Conservation (phyloP, 2,113 vertebrate species). For the Protomyctophum bolini region DNA sequence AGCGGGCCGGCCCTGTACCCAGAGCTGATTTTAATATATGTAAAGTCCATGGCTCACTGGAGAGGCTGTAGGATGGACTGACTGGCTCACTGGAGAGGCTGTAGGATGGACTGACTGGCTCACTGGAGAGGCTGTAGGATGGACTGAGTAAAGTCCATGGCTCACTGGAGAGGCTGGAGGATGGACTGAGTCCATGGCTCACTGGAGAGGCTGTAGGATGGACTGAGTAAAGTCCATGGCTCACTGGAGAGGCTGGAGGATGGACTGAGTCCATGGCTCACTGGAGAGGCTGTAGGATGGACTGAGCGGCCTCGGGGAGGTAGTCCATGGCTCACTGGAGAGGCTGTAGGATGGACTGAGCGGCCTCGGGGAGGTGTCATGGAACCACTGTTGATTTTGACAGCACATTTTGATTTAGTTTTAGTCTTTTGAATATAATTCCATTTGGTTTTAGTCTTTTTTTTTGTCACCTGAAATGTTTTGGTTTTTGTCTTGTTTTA, state of each 20-base stretch:
- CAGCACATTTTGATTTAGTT: no score
- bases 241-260: slow-evolving; percentile 63
- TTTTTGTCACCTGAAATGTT: no score
- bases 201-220: slow-evolving; percentile 65
- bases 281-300: slow-evolving; percentile 66
- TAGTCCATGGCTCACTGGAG: slow-evolving; percentile 74
- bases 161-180: slow-evolving; percentile 62
- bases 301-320: slow-evolving; percentile 72
- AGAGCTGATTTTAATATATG: slow-evolving; percentile 77
- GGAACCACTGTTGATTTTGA: slow-evolving; percentile 4
- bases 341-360: slow-evolving; percentile 69
- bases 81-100: no score
- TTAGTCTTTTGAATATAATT: no score
- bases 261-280: no score
- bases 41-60: slow-evolving; percentile 75
- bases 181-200: slow-evolving; percentile 74
- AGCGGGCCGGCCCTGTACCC: slow-evolving; percentile 58
- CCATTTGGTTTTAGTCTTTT: no score
- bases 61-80: slow-evolving; percentile 69
- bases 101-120: slow-evolving; percentile 72
- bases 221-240: no score
- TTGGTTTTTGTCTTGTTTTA: no score
- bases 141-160: no score
- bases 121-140: slow-evolving; percentile 64
- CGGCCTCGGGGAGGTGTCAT: slow-evolving; percentile 73